phyloP scores from a whole-genome alignment of 2,797 vertebrate genomes.

The Babyrousa celebensis region DNA sequence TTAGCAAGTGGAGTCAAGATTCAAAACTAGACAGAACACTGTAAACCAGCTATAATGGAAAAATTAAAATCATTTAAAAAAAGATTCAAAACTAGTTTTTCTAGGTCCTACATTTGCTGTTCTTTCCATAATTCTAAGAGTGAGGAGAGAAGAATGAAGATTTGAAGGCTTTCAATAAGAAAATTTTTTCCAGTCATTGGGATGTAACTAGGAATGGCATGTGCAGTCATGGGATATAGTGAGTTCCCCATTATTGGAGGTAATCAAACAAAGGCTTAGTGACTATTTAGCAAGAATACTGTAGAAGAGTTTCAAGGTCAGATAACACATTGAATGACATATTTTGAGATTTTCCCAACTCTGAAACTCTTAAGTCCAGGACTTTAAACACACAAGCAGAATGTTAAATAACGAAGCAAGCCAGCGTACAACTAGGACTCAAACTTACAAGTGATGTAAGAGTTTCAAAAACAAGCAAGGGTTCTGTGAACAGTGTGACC shows the following conservation, averaged over 20 bases:
- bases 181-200: neutral
- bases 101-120: neutral
- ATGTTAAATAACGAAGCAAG: constrained; percentile 28
- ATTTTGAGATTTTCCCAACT: constrained; percentile 27
- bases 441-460: neutral
- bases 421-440: neutral
- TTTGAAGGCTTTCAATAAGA: neutral
- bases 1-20: neutral
- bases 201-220: neutral
- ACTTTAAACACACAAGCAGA: neutral
- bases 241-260: neutral
- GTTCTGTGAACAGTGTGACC: neutral
- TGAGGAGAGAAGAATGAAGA: neutral
- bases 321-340: neutral
- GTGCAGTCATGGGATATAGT: neutral
- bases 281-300: neutral
- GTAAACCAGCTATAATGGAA: too few species aligned
- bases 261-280: neutral
- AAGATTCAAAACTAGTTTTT: neutral
- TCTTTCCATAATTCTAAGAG: neutral
- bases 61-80: too few species aligned
- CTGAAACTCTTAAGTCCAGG: neutral
- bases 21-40: neutral
- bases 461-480: neutral
- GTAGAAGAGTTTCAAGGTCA: neutral